Percentiles rank a stretch among this genome's conserved stretches.
phyloP scores from a whole-genome alignment of 2,888 invertebrate species.

The Brachynemurus nebulosus region DNA sequence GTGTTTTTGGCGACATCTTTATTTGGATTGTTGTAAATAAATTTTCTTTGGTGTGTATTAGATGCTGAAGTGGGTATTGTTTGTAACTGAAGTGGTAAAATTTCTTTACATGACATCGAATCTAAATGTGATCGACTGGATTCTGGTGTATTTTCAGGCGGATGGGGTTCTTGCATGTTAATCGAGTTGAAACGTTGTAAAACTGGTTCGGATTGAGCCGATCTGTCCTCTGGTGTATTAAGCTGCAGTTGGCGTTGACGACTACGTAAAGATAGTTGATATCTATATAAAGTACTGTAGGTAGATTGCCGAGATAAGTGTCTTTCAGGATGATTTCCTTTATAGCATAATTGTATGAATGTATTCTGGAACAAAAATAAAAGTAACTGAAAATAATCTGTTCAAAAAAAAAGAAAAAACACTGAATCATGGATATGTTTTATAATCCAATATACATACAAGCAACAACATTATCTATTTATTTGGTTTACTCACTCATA shows the following conservation, averaged over 20 bases:
- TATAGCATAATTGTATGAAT: conserved; percentile 30
- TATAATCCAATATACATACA: too few species aligned
- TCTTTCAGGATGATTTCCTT: conserved; percentile 14
- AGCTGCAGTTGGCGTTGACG: too few species aligned
- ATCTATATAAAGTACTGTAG: not conserved
- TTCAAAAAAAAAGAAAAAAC: too few species aligned
- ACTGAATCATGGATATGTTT: too few species aligned
- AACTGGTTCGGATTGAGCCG: not conserved
- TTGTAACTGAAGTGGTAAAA: not conserved
- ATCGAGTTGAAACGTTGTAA: too few species aligned
- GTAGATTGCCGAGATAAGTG: not conserved
- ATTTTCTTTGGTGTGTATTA: too few species aligned
- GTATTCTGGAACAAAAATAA: conserved; percentile 31
- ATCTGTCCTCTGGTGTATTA: not conserved
- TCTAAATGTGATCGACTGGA: not conserved
- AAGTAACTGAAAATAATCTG: too few species aligned
- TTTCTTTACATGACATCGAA: not conserved
- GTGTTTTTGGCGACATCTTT: not conserved
- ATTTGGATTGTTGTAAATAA: not conserved
- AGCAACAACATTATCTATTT: too few species aligned
- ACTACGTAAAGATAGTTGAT: not conserved
- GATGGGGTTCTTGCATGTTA: not conserved
- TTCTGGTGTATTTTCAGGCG: not conserved
- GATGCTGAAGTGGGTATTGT: not conserved
- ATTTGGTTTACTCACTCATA: too few species aligned